A percentile compares a stretch with the other conserved stretches of the same genome.
Evolutionary conservation across 2,888 invertebrate species (phyloP).

Genomic region (Eilema sororculum): DNA sequence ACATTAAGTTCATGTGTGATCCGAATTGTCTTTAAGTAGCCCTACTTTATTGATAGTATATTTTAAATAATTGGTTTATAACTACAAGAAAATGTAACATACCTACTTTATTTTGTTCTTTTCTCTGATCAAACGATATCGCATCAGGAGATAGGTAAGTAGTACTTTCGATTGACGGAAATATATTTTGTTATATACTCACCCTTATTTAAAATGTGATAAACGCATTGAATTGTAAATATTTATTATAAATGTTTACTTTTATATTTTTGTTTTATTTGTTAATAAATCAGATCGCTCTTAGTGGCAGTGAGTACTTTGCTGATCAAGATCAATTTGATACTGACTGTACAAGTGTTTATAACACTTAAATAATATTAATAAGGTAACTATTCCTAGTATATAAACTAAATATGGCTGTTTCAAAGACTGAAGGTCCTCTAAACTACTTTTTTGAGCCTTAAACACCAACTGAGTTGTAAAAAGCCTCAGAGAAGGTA

Average conservation of each 20-base stretch:
- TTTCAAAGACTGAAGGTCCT: neutral
- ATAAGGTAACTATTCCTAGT: no score
- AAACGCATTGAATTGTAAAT: conserved; percentile 81
- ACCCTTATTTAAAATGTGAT: conserved; percentile 81
- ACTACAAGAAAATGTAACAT: conserved; percentile 33
- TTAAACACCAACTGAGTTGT: neutral
- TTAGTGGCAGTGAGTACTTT: no score
- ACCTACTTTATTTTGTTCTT: conserved; percentile 21
- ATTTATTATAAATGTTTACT: conserved; percentile 84
- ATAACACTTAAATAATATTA: no score
- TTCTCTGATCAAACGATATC: conserved; percentile 37
- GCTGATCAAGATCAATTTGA: no score
- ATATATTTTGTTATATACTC: conserved; percentile 79
- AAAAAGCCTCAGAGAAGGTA: conserved; percentile 13
- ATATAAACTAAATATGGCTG: neutral
- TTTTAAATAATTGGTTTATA: neutral
- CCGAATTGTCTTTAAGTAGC: neutral
- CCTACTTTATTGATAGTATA: neutral
- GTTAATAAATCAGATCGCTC: no score
- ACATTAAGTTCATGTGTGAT: neutral
- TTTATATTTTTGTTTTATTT: conserved; percentile 60
- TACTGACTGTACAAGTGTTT: no score
- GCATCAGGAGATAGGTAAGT: conserved; percentile 63
- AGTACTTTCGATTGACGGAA: conserved; percentile 65
- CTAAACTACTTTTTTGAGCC: no score